Evolutionary conservation across 1,140 invertebrate species (phyloP).

Genomic region (Ditylenchus dipsaci): DNA sequence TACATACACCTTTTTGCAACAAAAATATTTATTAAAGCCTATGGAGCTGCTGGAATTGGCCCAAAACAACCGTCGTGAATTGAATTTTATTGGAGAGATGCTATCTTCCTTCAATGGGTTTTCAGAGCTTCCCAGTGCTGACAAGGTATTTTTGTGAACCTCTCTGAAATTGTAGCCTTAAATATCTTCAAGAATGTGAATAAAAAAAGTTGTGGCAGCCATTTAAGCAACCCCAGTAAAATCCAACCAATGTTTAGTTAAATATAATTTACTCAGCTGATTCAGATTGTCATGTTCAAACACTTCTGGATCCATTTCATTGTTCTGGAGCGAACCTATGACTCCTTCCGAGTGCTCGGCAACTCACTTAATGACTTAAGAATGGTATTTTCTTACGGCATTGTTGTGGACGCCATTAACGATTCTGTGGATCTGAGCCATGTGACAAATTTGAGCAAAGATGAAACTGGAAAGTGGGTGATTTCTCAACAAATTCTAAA

Average conservation of each 20-base stretch:
- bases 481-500: not conserved
- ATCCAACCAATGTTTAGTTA: too few species aligned
- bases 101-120: slow-evolving; percentile 24
- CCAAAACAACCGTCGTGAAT: slow-evolving; percentile 24
- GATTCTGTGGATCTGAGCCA: slow-evolving; percentile 11
- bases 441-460: not conserved
- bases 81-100: slow-evolving; percentile 31
- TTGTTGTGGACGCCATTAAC: slow-evolving; percentile 17
- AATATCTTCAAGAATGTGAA: too few species aligned
- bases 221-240: too few species aligned
- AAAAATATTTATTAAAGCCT: slow-evolving; percentile 6
- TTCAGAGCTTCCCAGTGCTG: slow-evolving; percentile 18
- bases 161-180: not conserved
- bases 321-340: slow-evolving; percentile 15
- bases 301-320: slow-evolving; percentile 24
- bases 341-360: slow-evolving; percentile 18
- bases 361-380: slow-evolving; percentile 11
- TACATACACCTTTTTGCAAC: not conserved
- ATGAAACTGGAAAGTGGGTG: slow-evolving; percentile 4
- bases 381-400: slow-evolving; percentile 19
- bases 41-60: slow-evolving; percentile 12
- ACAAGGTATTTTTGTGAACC: slow-evolving; percentile 9
- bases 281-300: slow-evolving; percentile 20
- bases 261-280: too few species aligned
- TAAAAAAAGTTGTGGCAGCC: too few species aligned